Evolutionary conservation across 2,888 invertebrate genomes (phyloP), one percentile per base, ranked within the genome.

Genomic region (Pantelozetes paolii): DNA sequence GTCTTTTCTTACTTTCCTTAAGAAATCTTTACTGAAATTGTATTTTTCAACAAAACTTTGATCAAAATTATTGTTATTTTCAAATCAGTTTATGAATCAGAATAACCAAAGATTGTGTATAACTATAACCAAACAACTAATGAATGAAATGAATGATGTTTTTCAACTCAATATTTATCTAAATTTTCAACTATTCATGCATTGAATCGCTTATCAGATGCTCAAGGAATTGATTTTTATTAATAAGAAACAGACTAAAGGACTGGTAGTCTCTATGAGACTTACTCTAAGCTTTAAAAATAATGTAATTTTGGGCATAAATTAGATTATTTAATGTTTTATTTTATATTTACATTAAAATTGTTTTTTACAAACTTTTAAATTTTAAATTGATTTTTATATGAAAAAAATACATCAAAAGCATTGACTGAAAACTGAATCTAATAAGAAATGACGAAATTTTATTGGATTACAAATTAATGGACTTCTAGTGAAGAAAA

Each of bases 241-340:
- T 45, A 45, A 45, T 45, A 45, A 45, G 15, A 6, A 15, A 45
- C 2, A 45, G 15, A 2, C 18, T 2, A 45, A 18, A 15, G 45
- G 5, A 26, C 54, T 26, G 23, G 23, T 54, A 54, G 54, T 20
- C 26, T 54, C 26, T 54, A 15, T 18, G n/a, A n/a, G n/a, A n/a
- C n/a, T 62, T n/a, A 32, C 11, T 32, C n/a, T 23, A 62, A 32
- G 32, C 32, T 36, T 9, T 40, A 54, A 26, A 54, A 26, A 54
- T 30, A 42, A 67, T 67, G 9, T 3, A 67, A 67, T 40, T 67
- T 40, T 2, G 18, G 3, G 20, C 18, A 20, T n/a, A 40, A 42
- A 67, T 67, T 42, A 67, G 23, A 67, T 67, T 67, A 67, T 67
- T 8, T 40, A 36, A 67, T 67, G 67, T 67, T 67, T 40, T 67